Evolutionary conservation across 2,888 invertebrate species (phyloP), one percentile per base, ranked within the genome.

Genomic region (Phengaris arion): DNA sequence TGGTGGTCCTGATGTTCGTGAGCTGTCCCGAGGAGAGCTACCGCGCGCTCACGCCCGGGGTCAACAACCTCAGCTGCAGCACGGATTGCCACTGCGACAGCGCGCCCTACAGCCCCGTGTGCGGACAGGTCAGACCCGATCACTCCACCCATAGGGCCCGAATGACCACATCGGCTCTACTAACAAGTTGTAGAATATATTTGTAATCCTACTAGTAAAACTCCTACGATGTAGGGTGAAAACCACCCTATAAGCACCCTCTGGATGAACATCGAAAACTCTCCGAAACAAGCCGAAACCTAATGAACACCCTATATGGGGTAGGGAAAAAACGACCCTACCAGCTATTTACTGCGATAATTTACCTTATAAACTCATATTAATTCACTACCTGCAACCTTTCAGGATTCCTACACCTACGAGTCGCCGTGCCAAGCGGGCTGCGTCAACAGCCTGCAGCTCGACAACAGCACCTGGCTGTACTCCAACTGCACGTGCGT

Each of bases 391-490:
- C 22, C 7, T 54, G 12, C 6, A 7, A 22, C 6, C 7, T 77
- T 75, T 0, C 85, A 94, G 85, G 97, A 98, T 85, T 96, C 96
- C 9, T 95, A 94, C 84, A 98, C 98, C 6, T 98, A 98, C 86
- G 95, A 97, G 83, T 98, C 98, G 35, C 96, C 98, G 73, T 98
- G 98, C 87, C 97, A 98, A 85, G 98, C 98, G 74, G 98, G 98
- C 68, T 98, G 98, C 86, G 92, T 78, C 48, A 78, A 76, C 76
- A 86, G 86, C 74, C 35, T 88, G 94, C 85, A 85, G 80, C 81
- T 92, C 5, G 91, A 91, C 85, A 91, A 91, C 84, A 89, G 81
- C 82, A 90, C 92, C 77, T 92, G 91, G 91, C 78, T 91, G 2
- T 93, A 93, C 82, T 86, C 84, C 83, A 85, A 91, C 85, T 93